These are phyloP conservation scores for Verasper variegatus DNA, from an alignment of 2,113 vertebrate genomes.

Conservation along the genomic window DNA sequence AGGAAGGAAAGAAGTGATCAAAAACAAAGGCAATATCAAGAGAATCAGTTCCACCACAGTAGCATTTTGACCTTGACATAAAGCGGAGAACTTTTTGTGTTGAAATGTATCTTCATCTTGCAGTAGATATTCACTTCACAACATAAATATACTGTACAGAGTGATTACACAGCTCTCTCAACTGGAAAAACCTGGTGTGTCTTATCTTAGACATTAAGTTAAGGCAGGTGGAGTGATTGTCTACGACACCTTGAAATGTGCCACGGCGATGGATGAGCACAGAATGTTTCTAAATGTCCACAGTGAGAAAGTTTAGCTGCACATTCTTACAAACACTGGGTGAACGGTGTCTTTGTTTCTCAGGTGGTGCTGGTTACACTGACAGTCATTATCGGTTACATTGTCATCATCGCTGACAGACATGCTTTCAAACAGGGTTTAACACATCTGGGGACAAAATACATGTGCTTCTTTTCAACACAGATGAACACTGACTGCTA, in stretches of 20 bases:
- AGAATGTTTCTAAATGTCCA: constrained; percentile 26
- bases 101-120: constrained; percentile 63
- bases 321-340: constrained; percentile 39
- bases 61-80: constrained; percentile 64
- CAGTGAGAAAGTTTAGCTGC: constrained; percentile 38
- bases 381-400: constrained; percentile 2
- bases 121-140: constrained; percentile 76
- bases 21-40: constrained; percentile 55
- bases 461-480: constrained; percentile 24
- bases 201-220: constrained; percentile 39
- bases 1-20: constrained; percentile 31
- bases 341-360: constrained; percentile 6
- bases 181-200: constrained; percentile 26
- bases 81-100: constrained; percentile 57
- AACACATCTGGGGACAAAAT: neutral
- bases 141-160: constrained; percentile 81
- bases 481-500: constrained; percentile 20
- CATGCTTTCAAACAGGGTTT: neutral
- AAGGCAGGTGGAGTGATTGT: constrained; percentile 79
- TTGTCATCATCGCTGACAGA: constrained; percentile 13
- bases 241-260: constrained; percentile 47
- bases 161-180: constrained; percentile 44
- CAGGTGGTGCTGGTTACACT: neutral
- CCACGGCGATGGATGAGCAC: constrained; percentile 13
- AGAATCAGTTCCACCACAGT: constrained; percentile 69